phyloP scores from a whole-genome alignment of 2,797 vertebrate species.

The Micropoecilia bifurca region DNA sequence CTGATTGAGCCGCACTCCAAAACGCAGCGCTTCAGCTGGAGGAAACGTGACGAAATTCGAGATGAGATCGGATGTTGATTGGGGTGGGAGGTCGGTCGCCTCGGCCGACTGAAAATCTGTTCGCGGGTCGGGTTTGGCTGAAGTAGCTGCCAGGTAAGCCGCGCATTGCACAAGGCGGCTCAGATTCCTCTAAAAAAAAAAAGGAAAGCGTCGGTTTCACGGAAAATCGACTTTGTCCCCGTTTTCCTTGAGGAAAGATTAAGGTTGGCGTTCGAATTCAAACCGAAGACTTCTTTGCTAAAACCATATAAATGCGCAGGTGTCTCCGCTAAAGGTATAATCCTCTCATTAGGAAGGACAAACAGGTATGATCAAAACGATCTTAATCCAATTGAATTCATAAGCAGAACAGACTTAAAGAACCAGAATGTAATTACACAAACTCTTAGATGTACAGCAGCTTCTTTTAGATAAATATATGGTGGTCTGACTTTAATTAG shows the following conservation, averaged over 20 bases:
- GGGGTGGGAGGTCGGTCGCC: conserved; percentile 25
- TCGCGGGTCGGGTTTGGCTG: conserved; percentile 35
- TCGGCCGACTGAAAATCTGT: conserved; percentile 54
- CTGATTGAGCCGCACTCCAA: conserved; percentile 54
- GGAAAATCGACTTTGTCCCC: too few species aligned
- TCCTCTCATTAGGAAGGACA: conserved; percentile 21
- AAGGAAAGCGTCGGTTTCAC: background rate
- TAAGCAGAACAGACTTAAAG: conserved; percentile 24
- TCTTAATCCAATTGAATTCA: conserved; percentile 53
- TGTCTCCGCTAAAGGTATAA: background rate
- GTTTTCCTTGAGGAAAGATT: background rate
- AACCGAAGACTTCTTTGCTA: background rate
- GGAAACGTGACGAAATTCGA: conserved; percentile 46
- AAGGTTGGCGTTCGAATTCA: background rate
- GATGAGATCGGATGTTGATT: conserved; percentile 37
- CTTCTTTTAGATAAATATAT: conserved; percentile 42
- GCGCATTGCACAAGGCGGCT: conserved; percentile 38
- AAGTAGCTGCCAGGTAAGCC: conserved; percentile 36
- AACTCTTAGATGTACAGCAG: conserved; percentile 31
- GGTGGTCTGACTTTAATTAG: conserved; percentile 45
- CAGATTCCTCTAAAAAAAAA: conserved; percentile 12
- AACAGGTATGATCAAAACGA: conserved; percentile 30
- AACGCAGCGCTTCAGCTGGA: conserved; percentile 41
- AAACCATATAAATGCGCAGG: background rate
- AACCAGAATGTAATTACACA: conserved; percentile 22